phyloP scores from a whole-genome alignment of 2,797 vertebrate genomes.

The Limnodromus scolopaceus region DNA sequence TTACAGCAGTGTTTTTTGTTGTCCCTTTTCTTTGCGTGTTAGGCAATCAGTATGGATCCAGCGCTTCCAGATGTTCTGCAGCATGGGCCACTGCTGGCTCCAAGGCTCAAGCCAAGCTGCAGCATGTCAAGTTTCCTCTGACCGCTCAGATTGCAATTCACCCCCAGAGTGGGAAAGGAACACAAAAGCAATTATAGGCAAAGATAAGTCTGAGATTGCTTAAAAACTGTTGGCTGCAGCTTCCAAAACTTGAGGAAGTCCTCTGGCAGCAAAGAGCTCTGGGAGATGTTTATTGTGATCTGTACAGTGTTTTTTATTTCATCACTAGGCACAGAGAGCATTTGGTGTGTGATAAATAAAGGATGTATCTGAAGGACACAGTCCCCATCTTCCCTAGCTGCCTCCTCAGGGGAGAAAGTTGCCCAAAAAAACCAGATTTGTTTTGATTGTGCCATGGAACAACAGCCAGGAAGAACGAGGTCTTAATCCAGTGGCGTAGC shows the following conservation, averaged over 20 bases:
- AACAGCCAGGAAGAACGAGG: neutral
- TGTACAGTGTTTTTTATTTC: conserved; percentile 17
- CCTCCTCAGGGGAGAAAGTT: neutral
- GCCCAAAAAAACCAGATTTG: neutral
- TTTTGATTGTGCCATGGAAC: neutral
- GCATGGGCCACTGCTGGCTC: neutral
- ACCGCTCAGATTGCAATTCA: neutral
- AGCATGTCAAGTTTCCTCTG: neutral
- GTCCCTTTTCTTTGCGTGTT: neutral
- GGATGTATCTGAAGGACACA: neutral
- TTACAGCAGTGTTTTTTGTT: neutral
- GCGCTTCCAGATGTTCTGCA: neutral
- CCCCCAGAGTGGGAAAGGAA: neutral
- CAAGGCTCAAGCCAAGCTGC: neutral
- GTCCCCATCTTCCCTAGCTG: neutral
- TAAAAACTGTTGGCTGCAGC: neutral
- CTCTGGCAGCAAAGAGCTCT: neutral
- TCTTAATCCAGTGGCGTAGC: conserved; percentile 44
- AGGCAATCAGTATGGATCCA: neutral
- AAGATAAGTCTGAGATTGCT: neutral
- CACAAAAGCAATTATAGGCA: neutral
- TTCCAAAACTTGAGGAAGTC: neutral
- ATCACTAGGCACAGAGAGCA: neutral
- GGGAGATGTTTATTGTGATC: neutral
- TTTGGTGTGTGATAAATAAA: conserved; percentile 39